Conservation (phyloP, 2,797 vertebrate species). For the Acanthopagrus latus region DNA sequence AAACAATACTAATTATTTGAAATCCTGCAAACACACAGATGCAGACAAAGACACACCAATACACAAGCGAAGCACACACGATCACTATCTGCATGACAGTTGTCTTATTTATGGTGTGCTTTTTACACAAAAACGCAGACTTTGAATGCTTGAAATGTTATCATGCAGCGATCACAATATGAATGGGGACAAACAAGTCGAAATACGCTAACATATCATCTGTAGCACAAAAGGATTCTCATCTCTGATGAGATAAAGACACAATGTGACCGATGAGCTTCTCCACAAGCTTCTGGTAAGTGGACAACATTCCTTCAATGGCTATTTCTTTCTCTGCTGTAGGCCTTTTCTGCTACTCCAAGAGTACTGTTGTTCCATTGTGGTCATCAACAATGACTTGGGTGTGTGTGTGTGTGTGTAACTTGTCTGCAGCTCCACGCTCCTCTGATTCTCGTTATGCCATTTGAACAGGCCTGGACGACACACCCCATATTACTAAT, state of each 20-base stretch:
- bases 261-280: slow-evolving; percentile 48
- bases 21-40: slow-evolving; percentile 47
- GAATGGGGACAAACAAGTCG: slow-evolving; percentile 62
- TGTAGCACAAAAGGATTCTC: slow-evolving; percentile 60
- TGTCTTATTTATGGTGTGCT: slow-evolving; percentile 56
- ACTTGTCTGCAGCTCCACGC: slow-evolving; percentile 59
- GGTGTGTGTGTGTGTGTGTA: slow-evolving; percentile 43
- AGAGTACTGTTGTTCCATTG: slow-evolving; percentile 42
- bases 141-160: slow-evolving; percentile 50
- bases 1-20: slow-evolving; percentile 50
- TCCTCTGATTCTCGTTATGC: slow-evolving; percentile 69
- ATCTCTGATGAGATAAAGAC: slow-evolving; percentile 70
- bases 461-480: slow-evolving; percentile 66
- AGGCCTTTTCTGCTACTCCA: slow-evolving; percentile 53
- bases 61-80: slow-evolving; percentile 14
- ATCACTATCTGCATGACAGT: slow-evolving; percentile 43
- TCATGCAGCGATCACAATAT: slow-evolving; percentile 55
- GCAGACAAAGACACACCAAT: slow-evolving; percentile 30
- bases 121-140: slow-evolving; percentile 48
- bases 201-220: slow-evolving; percentile 58
- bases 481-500: slow-evolving; percentile 58
- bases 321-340: slow-evolving; percentile 68
- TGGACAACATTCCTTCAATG: slow-evolving; percentile 65
- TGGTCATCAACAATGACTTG: slow-evolving; percentile 63
- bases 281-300: slow-evolving; percentile 46